These are phyloP conservation scores for Petrocephalus sullivani DNA, from an alignment of 2,797 vertebrate species.

Conservation along the genomic window DNA sequence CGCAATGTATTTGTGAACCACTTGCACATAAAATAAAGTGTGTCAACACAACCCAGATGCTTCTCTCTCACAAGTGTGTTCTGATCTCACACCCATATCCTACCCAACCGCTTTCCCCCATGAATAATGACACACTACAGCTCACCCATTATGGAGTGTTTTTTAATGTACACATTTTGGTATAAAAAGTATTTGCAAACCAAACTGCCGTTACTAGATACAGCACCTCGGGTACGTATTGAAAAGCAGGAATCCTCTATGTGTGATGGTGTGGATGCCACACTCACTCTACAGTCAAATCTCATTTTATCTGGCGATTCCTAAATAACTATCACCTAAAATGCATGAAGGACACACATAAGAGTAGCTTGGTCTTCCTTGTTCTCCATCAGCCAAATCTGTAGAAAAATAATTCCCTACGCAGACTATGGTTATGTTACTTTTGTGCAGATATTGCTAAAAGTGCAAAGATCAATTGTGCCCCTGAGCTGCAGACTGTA, in stretches of 20 bases:
- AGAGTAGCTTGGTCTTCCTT: background rate
- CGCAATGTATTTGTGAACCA: conserved; percentile 57
- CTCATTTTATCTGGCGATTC: conserved; percentile 31
- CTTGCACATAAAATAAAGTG: conserved; percentile 71
- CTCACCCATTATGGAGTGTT: conserved; percentile 11
- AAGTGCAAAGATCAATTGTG: conserved; percentile 24
- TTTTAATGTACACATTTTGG: conserved; percentile 36
- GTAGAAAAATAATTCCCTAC: conserved; percentile 17
- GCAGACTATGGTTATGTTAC: conserved; percentile 11
- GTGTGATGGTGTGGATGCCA: conserved; percentile 33
- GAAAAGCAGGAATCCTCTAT: conserved; percentile 34
- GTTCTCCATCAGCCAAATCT: conserved; percentile 21
- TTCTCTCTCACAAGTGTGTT: background rate
- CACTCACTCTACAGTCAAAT: conserved; percentile 33
- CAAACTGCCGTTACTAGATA: conserved; percentile 35
- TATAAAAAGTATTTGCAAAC: conserved; percentile 42
- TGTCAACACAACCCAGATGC: conserved; percentile 30
- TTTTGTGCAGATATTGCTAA: conserved; percentile 30
- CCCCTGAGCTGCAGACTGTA: conserved; percentile 38
- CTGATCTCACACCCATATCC: conserved; percentile 17
- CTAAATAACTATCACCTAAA: conserved; percentile 28
- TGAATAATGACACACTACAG: conserved; percentile 12
- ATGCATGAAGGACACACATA: conserved; percentile 24
- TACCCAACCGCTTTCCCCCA: conserved; percentile 9
- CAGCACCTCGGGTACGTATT: conserved; percentile 48